These are phyloP conservation scores for Alentia gelatinosa DNA, from an alignment of 2,888 invertebrate species.

Conservation along the genomic window DNA sequence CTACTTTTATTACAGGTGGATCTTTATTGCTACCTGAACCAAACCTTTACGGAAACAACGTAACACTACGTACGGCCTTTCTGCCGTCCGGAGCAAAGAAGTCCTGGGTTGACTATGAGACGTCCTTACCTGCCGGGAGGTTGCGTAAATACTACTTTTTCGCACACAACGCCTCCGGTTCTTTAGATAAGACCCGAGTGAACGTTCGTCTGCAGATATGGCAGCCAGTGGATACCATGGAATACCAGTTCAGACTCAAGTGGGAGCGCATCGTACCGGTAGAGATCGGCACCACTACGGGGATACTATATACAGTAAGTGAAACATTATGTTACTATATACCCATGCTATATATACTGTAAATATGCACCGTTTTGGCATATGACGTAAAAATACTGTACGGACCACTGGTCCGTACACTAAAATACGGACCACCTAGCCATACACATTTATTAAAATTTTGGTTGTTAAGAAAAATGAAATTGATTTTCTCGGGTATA, in stretches of 20 bases:
- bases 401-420: no score
- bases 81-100: constrained; percentile 58
- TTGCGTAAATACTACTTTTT: constrained; percentile 60
- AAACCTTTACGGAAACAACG: constrained; percentile 63
- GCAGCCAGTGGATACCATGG: constrained; percentile 55
- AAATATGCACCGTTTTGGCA: no score
- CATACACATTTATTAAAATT: no score
- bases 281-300: not conserved
- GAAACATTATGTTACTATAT: not conserved
- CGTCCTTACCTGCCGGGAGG: constrained; percentile 58
- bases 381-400: no score
- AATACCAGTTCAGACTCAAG: constrained; percentile 56
- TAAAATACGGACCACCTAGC: no score
- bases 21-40: not conserved
- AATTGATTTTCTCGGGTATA: no score
- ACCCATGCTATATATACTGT: no score
- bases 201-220: constrained; percentile 63
- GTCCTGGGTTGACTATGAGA: constrained; percentile 63
- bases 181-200: not conserved
- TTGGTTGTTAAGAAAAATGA: no score
- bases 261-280: constrained; percentile 56
- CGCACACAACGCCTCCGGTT: constrained; percentile 56
- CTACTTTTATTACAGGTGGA: constrained; percentile 29
- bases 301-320: constrained; percentile 62
- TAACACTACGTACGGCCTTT: constrained; percentile 56